These are phyloP conservation scores for Tolypeutes matacus DNA, from an alignment of 2,797 vertebrate species.

Conservation along the genomic window DNA sequence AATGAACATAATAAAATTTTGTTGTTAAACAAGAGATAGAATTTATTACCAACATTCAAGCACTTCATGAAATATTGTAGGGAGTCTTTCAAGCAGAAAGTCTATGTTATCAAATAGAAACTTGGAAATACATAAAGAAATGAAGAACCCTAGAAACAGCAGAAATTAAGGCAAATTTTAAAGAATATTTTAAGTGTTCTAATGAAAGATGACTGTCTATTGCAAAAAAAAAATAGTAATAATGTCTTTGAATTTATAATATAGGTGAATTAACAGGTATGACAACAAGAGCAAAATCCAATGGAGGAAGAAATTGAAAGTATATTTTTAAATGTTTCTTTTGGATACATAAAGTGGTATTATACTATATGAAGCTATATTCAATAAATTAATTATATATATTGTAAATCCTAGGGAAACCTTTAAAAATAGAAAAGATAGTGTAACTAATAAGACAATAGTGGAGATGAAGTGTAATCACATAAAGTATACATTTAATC, in stretches of 20 bases:
- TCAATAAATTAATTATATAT: background rate
- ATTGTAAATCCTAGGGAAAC: background rate
- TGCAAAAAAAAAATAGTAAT: background rate
- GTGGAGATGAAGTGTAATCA: background rate
- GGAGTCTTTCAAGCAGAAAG: background rate
- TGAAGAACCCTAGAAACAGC: too few species aligned
- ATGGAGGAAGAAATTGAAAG: background rate
- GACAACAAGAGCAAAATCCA: background rate
- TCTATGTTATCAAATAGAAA: background rate
- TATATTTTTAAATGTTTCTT: background rate
- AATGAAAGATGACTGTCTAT: background rate
- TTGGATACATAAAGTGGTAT: background rate
- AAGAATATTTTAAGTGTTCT: background rate
- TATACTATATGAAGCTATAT: background rate
- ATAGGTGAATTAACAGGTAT: background rate
- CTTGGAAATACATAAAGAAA: background rate
- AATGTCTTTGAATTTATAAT: background rate
- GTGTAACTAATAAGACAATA: background rate
- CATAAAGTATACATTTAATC: background rate
- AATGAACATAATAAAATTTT: background rate
- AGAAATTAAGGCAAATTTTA: background rate
- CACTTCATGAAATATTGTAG: background rate
- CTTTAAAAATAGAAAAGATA: background rate
- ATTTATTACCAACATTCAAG: too few species aligned
- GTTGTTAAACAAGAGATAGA: background rate